A percentile compares a stretch with the other conserved stretches of the same genome.
These are phyloP conservation scores for Lamprotornis superbus DNA, from an alignment of 2,113 vertebrate genomes.

Conservation along the genomic window DNA sequence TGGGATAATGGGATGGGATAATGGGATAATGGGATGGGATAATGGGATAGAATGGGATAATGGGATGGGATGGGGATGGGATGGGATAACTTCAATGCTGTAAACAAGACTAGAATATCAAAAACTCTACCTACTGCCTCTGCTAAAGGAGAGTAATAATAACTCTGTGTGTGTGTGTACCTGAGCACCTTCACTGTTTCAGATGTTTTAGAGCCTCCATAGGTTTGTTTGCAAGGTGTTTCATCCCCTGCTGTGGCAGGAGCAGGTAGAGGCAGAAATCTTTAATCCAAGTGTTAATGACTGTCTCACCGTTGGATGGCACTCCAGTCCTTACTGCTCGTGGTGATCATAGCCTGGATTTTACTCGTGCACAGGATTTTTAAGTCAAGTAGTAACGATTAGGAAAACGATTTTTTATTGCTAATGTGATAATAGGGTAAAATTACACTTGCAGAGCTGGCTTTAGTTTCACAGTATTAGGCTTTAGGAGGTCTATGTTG, in stretches of 20 bases:
- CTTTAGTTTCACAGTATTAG: background rate
- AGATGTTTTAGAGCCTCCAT: background rate
- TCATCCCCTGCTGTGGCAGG: background rate
- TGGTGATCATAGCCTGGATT: background rate
- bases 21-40: background rate
- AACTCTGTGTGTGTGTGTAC: background rate
- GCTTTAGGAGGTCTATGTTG: background rate
- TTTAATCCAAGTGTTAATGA: background rate
- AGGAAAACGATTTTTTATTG: background rate
- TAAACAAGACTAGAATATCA: background rate
- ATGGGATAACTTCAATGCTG: background rate
- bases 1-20: background rate
- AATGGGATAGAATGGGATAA: background rate
- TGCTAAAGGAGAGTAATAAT: background rate
- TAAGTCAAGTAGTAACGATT: background rate
- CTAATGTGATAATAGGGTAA: background rate
- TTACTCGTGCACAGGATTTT: background rate
- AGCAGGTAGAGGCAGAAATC: background rate
- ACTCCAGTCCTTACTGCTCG: background rate
- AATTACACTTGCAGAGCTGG: background rate
- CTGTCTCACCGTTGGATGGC: slow-evolving; percentile 35
- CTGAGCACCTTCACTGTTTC: background rate
- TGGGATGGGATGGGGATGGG: background rate
- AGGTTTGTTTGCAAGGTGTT: background rate
- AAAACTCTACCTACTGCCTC: background rate